Base-by-base conservation (phyloP, 1,140 invertebrate genomes). In the Globodera rostochiensis region DNA sequence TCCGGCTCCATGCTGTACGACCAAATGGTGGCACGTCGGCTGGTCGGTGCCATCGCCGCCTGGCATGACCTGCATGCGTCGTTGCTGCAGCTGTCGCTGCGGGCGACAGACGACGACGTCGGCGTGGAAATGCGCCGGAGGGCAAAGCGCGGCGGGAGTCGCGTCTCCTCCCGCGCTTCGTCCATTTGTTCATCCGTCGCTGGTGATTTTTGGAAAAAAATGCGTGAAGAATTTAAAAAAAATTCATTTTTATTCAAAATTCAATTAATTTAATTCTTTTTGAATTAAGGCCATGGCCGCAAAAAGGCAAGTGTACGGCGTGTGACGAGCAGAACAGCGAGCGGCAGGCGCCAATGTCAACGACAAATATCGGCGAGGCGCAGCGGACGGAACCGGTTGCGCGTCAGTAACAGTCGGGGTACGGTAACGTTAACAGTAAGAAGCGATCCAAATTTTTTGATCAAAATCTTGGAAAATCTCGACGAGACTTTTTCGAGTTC, bases 51-150 rank as follows among this genome's bases (percentile, higher is more conserved):
- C n/a, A 89, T 89, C 66, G 88, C 88, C 8, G 81, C 81, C 15
- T 89, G 88, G 88, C 88, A 89, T 75, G 89, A 89, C 73, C 77
- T 89, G 60, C 88, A 89, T 66, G 78, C 84, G 13, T 89, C 86
- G 75, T 77, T 88, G 19, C 74, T 88, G 25, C 87, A 85, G 57
- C 60, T 88, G 45, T 82, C 88, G 50, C 70, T 87, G 49, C 84
- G 73, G 49, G 47, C 81, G 21, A 64, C 77, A 0, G 77, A 78
- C 47, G 67, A 21, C 25, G 73, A 80, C 13, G 46, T 19, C 36
- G 67, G 21, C 45, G 79, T 36, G 21, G 69, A 71, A 1, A n/a
- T n/a, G 3, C 69, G n/a, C 8, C 36, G n/a, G 69, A 71, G 69
- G 8, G 36, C 69, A 25, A 71, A 71, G 69, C 36, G 69, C 69